These are phyloP conservation scores for Cyanocitta stelleri DNA, from an alignment of 2,113 vertebrate genomes.

Conservation along the genomic window DNA sequence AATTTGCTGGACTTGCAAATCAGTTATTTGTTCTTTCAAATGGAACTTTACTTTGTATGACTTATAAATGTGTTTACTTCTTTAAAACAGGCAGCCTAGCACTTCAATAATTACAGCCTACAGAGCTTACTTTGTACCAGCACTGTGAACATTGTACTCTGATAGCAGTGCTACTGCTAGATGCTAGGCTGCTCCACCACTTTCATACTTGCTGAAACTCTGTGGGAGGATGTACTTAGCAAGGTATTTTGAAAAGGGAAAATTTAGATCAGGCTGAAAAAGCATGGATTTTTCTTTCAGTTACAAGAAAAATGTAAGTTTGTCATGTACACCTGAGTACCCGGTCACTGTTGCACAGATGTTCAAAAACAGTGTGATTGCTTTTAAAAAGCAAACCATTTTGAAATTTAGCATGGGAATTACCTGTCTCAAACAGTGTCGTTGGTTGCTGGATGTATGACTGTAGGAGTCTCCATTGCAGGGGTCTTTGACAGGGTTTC, in stretches of 20 bases:
- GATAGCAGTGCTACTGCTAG: not conserved
- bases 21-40: not conserved
- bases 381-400: not conserved
- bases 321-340: not conserved
- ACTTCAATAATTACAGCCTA: slow-evolving; percentile 48
- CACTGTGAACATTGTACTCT: not conserved
- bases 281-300: not conserved
- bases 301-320: not conserved
- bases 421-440: not conserved
- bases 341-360: not conserved
- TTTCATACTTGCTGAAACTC: slow-evolving; percentile 19
- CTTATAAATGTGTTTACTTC: slow-evolving; percentile 35
- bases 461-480: not conserved
- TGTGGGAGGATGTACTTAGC: slow-evolving; percentile 41
- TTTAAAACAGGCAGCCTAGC: not conserved
- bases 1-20: not conserved
- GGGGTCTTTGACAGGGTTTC: not conserved
- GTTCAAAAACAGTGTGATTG: not conserved
- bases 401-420: not conserved
- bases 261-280: slow-evolving; percentile 27
- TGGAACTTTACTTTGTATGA: not conserved
- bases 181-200: slow-evolving; percentile 11
- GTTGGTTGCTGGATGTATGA: not conserved
- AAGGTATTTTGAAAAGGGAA: slow-evolving; percentile 32
- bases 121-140: not conserved